Evolutionary conservation across 1,140 invertebrate genomes (phyloP), one percentile per base, ranked within the genome.

Genomic region (Caenorhabditis brenneri): DNA sequence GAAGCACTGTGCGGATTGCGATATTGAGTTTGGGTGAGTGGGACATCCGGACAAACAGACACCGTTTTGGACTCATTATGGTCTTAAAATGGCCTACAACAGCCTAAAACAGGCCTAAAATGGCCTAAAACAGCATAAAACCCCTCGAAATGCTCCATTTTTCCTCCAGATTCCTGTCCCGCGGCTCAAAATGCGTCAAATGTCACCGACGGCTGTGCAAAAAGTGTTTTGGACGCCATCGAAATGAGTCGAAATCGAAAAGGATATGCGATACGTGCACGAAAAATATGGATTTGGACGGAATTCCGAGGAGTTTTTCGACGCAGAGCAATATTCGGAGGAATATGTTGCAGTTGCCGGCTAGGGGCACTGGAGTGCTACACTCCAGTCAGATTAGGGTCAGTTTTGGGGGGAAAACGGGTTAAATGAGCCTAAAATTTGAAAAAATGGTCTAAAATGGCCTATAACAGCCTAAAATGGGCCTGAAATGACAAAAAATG

Each of bases 1-100:
- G 22, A 89, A 89, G 69, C 65, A 82, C 51, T 90, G 89, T 85
- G 88, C 86, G 10, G 83, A 81, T 49, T 89, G 88, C 83, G 89
- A 89, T 58, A 49, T 36, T n/a, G 88, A 89, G 42, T 89, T 89
- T 69, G 60, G 65, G 69, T 36, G 86, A 84, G 82, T 85, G 24
- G 7, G 51, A 31, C 12, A 16, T 27, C 15, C 16, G 27, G 5
- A 5, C 39, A 42, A n/a, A n/a, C n/a, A n/a, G n/a, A n/a, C n/a
- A n/a, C n/a, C n/a, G n/a, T n/a, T n/a, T n/a, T n/a, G n/a, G n/a
- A n/a, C n/a, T n/a, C n/a, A n/a, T n/a, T n/a, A n/a, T n/a, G n/a
- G n/a, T n/a, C n/a, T n/a, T n/a, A n/a, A n/a, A n/a, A n/a, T n/a
- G n/a, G n/a, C n/a, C n/a, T n/a, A n/a, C n/a, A n/a, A n/a, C n/a